phyloP scores from a whole-genome alignment of 2,888 invertebrate genomes.

The Agelastica alni region DNA sequence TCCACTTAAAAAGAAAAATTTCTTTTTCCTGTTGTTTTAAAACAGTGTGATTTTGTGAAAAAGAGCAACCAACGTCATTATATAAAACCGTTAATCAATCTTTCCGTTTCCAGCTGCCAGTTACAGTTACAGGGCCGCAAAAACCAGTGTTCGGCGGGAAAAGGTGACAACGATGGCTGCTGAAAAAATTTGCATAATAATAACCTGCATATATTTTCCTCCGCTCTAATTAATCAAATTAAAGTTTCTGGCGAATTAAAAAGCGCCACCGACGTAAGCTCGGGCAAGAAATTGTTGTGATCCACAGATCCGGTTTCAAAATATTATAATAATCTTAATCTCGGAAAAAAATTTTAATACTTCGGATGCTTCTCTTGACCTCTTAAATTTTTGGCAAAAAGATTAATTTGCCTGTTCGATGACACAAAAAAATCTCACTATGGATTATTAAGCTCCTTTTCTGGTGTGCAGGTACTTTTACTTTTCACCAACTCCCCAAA shows the following conservation, averaged over 20 bases:
- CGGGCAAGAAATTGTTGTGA: slow-evolving; percentile 32
- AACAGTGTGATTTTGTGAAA: background rate
- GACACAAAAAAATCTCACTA: no score
- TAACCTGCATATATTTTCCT: slow-evolving; percentile 31
- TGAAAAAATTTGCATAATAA: slow-evolving; percentile 31
- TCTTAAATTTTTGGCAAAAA: no score
- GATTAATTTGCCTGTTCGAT: no score
- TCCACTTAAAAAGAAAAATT: no score
- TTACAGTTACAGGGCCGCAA: slow-evolving; percentile 14
- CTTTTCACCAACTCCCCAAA: no score
- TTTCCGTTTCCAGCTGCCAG: slow-evolving; percentile 17
- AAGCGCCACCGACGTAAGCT: slow-evolving; percentile 30
- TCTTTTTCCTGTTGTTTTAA: no score
- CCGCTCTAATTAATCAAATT: slow-evolving; percentile 36
- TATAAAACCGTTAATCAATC: slow-evolving; percentile 15
- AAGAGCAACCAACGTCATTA: background rate
- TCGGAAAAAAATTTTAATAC: no score
- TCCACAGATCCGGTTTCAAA: background rate
- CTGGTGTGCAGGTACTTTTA: no score
- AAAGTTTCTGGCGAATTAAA: slow-evolving; percentile 37
- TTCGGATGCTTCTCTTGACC: no score
- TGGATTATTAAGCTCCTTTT: no score
- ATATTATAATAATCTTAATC: no score
- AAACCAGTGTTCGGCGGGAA: slow-evolving; percentile 16
- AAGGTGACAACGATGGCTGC: slow-evolving; percentile 18